Percentiles rank a stretch among this genome's conserved stretches.
These are phyloP conservation scores for Gobius niger DNA, from an alignment of 2,113 vertebrate genomes.

Conservation along the genomic window DNA sequence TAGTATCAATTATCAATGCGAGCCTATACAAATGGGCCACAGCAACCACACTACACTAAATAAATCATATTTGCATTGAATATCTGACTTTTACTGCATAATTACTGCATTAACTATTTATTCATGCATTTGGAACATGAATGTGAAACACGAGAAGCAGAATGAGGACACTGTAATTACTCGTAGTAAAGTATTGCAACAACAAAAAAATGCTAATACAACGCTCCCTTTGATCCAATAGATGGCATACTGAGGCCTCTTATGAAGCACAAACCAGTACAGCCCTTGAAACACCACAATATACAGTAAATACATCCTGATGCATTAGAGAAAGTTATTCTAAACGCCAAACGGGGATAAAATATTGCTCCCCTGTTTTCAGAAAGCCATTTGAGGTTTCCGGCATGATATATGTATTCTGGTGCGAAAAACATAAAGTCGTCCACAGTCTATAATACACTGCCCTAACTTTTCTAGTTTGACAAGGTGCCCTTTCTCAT, in stretches of 20 bases:
- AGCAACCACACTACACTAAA: too few relatives aligned
- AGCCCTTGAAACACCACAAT: background rate
- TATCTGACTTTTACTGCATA: too few relatives aligned
- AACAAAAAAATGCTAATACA: background rate
- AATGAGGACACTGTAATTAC: background rate
- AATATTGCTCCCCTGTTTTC: background rate
- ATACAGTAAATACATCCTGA: background rate
- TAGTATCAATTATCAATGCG: too few relatives aligned
- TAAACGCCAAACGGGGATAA: background rate
- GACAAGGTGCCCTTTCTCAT: slow-evolving; percentile 39
- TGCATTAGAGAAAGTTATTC: background rate
- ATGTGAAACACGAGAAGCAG: background rate
- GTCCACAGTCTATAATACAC: slow-evolving; percentile 16
- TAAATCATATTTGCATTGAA: too few relatives aligned
- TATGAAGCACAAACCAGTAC: background rate
- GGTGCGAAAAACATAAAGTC: slow-evolving; percentile 14
- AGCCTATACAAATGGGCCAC: too few relatives aligned
- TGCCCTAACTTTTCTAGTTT: slow-evolving; percentile 9
- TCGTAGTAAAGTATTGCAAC: background rate
- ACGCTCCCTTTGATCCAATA: background rate
- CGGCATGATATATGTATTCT: slow-evolving; percentile 1
- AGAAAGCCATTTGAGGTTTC: slow-evolving; percentile 4
- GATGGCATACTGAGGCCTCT: background rate
- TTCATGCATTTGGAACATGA: background rate
- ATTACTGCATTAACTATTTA: too few relatives aligned